Conservation (phyloP, 92 coral and sea anemone species). For the Blastomussa wellsi region DNA sequence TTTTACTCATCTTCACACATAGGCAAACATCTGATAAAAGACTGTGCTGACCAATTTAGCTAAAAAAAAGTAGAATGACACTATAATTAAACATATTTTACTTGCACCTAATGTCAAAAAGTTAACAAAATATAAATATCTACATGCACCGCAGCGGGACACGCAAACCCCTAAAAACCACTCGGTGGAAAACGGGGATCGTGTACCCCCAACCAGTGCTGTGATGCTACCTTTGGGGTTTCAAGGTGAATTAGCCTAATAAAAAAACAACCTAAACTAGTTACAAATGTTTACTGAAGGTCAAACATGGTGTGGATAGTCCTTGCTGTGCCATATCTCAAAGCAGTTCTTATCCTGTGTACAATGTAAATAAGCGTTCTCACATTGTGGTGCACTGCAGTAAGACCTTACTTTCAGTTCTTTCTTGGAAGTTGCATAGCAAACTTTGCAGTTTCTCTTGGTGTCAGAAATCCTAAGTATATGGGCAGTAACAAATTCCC, state of each 20-base stretch:
- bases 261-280: not conserved
- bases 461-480: not conserved
- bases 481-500: conserved; percentile 31
- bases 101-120: not conserved
- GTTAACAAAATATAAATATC: not conserved
- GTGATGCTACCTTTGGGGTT: conserved; percentile 13
- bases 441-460: conserved; percentile 50
- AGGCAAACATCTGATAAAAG: not conserved
- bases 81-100: not conserved
- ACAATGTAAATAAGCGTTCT: conserved; percentile 38
- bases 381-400: conserved; percentile 62
- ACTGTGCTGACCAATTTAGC: not conserved
- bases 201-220: conserved; percentile 9
- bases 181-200: not conserved
- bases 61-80: not conserved
- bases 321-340: conserved; percentile 25
- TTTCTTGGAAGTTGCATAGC: conserved; percentile 35
- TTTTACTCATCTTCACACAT: not conserved
- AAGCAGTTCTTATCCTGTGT: conserved; percentile 31
- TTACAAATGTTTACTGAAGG: not conserved
- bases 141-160: conserved; percentile 9
- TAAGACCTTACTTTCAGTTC: conserved; percentile 34
- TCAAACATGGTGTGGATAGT: not conserved
- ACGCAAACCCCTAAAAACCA: conserved; percentile 15
- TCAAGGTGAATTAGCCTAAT: not conserved